These are phyloP conservation scores for Caloenas nicobarica DNA, from an alignment of 2,113 vertebrate genomes.

Conservation along the genomic window DNA sequence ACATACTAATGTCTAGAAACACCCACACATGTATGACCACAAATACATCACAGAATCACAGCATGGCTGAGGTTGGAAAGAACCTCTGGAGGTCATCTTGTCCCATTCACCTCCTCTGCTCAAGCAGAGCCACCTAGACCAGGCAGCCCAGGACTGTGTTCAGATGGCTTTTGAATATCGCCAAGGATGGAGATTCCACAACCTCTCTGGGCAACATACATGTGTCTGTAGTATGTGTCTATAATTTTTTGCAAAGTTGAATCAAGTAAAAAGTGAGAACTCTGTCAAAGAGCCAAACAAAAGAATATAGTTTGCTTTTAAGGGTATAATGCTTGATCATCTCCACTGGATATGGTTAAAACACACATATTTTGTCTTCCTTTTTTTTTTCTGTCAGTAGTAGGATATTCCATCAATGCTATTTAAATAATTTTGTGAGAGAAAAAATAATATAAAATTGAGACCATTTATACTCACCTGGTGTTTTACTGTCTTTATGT, in stretches of 20 bases:
- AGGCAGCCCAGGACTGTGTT: neutral
- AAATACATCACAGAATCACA: neutral
- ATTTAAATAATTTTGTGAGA: neutral
- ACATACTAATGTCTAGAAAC: neutral
- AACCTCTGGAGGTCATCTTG: neutral
- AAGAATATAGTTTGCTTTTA: neutral
- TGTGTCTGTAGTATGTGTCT: neutral
- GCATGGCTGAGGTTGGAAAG: neutral
- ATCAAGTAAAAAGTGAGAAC: neutral
- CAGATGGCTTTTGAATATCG: neutral
- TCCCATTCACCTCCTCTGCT: neutral
- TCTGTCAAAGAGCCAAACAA: neutral
- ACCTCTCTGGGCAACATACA: accelerated
- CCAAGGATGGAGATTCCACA: neutral
- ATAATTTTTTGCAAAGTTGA: neutral
- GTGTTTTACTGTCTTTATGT: neutral
- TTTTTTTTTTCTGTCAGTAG: neutral
- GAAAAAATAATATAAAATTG: neutral
- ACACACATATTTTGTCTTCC: neutral
- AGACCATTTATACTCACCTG: neutral
- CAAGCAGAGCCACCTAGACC: neutral
- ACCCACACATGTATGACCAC: neutral
- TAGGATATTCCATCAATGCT: neutral
- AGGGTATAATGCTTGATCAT: neutral
- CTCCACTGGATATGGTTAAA: neutral